Evolutionary conservation across 2,888 invertebrate species (phyloP).

Genomic region (Lithophane socia): DNA sequence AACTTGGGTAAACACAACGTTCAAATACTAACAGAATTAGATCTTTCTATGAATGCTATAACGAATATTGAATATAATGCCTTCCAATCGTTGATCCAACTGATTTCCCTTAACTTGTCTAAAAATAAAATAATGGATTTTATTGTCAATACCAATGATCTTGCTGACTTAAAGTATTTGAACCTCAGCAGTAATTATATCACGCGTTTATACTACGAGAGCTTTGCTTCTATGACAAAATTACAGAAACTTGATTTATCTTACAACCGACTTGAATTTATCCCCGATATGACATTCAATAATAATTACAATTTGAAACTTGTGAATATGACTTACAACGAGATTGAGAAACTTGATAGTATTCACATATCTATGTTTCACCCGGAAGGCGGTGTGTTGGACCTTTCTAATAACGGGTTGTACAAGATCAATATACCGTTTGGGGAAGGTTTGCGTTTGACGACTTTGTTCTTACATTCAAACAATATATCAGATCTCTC

Average conservation of each 20-base stretch:
- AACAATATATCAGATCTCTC: constrained; percentile 80
- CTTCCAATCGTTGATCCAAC: constrained; percentile 77
- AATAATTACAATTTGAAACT: constrained; percentile 77
- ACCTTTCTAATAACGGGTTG: constrained; percentile 83
- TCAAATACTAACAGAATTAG: constrained; percentile 79
- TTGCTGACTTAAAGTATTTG: constrained; percentile 76
- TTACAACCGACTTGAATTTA: constrained; percentile 76
- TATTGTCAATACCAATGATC: constrained; percentile 76
- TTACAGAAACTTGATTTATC: constrained; percentile 86
- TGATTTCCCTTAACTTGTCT: constrained; percentile 81
- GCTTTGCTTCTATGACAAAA: constrained; percentile 79
- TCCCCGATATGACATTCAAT: constrained; percentile 78
- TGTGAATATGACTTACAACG: constrained; percentile 82
- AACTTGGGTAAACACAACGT: constrained; percentile 65
- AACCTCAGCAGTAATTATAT: constrained; percentile 83
- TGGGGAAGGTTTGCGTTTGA: constrained; percentile 77
- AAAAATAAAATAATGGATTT: constrained; percentile 79
- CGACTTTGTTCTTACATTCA: constrained; percentile 74
- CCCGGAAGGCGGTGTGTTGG: constrained; percentile 80
- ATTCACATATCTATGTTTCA: constrained; percentile 80
- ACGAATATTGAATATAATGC: constrained; percentile 80
- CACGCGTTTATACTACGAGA: constrained; percentile 74
- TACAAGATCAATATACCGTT: constrained; percentile 74
- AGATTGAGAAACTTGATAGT: constrained; percentile 73
- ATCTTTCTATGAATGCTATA: constrained; percentile 83